Base-by-base conservation (phyloP, 2,888 invertebrate genomes). In the Synanthedon vespiformis region DNA sequence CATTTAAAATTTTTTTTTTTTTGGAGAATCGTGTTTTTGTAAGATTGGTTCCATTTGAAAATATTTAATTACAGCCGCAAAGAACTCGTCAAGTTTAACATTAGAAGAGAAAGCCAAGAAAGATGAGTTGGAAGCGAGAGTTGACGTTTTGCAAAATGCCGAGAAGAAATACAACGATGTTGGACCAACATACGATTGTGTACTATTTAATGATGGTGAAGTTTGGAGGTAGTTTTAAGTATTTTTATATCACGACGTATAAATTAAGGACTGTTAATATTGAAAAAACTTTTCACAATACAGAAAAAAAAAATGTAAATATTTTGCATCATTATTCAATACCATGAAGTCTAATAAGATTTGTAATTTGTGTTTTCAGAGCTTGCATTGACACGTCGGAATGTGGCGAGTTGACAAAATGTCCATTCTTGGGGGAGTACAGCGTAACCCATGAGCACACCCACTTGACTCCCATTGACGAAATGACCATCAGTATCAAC, bases 151-250 rank as follows among this genome's bases (percentile, higher is more conserved):
- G 54, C 93, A 91, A 62, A 89, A 84, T 56, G 89, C 93, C 50
- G 98, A 99, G 59, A 98, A 98, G 74, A 95, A 96, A 70, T 96
- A 92, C 75, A 88, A 82, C 53, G 97, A 98, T 71, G 78, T 92
- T 8, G 98, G 98, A 14, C 96, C 96, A 2, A 92, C 95, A 4
- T 97, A 94, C 74, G 99, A 99, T 79, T 96, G 97, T 83, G 90
- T 99, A 51, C 90, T 98, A 34, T 99, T 96, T 80, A 90, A 96
- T 69, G 97, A 98, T 83, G 97, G 97, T n/a, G 85, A 89, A 22
- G 91, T 93, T 40, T 99, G 98, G 98, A 91, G 92, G 94, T 92
- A 63, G 74, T 69, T 56, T 40, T 22, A 44, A 44, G 14, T 34
- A 10, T 34, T 34, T 34, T 34, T 3, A 34, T 10, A 5, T 34